Percentiles rank a stretch among this genome's conserved stretches.
Evolutionary conservation across 2,888 invertebrate genomes (phyloP).

Genomic region (Biston betularia): DNA sequence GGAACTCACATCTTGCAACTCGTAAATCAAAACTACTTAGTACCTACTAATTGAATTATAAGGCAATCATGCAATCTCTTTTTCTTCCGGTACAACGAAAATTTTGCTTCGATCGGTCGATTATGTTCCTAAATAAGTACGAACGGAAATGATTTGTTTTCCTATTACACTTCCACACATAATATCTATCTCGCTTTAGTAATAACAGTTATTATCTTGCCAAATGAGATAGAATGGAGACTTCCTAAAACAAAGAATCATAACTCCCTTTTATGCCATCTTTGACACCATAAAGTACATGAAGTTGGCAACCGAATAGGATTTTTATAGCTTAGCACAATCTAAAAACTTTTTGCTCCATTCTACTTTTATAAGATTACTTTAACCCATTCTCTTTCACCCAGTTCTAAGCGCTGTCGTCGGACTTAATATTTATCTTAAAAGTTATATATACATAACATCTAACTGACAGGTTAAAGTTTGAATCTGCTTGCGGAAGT

Average conservation of each 20-base stretch:
- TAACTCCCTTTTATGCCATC: constrained; percentile 32
- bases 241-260: constrained; percentile 27
- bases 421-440: constrained; percentile 11
- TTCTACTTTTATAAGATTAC: constrained; percentile 14
- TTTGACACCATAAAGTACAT: constrained; percentile 28
- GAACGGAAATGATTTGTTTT: constrained; percentile 11
- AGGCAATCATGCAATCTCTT: not conserved
- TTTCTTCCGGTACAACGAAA: too few species aligned
- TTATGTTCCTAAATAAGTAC: not conserved
- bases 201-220: constrained; percentile 23
- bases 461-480: constrained; percentile 1
- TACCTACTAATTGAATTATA: not conserved
- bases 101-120: not conserved
- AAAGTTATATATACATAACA: constrained; percentile 4
- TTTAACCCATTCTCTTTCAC: constrained; percentile 22
- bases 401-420: constrained; percentile 14
- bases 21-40: too few species aligned
- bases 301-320: constrained; percentile 21
- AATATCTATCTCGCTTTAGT: constrained; percentile 7
- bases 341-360: constrained; percentile 26
- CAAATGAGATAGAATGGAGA: constrained; percentile 25
- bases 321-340: constrained; percentile 32
- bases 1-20: too few species aligned
- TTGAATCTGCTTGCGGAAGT: constrained; percentile 1
- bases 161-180: constrained; percentile 19